Conservation (phyloP, 2,113 vertebrate species). For the Podilymbus podiceps region DNA sequence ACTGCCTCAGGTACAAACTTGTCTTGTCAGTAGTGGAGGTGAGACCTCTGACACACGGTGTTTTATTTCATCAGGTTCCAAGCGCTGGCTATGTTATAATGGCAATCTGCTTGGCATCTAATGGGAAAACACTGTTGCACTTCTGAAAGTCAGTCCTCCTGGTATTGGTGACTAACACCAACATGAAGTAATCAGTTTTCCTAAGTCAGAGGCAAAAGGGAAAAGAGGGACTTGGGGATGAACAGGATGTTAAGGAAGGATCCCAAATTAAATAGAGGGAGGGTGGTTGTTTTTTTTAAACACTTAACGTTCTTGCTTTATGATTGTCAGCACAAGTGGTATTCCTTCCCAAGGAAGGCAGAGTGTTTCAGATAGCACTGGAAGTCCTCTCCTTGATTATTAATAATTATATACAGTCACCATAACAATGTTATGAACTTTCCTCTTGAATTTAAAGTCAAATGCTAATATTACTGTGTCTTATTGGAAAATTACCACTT, state of each 20-base stretch:
- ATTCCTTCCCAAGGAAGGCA: slow-evolving; percentile 41
- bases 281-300: neutral
- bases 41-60: neutral
- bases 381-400: slow-evolving; percentile 32
- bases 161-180: neutral
- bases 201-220: neutral
- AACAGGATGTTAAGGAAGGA: neutral
- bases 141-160: neutral
- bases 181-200: neutral
- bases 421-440: neutral
- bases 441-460: neutral
- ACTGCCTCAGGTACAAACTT: neutral
- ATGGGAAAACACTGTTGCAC: neutral
- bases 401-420: neutral
- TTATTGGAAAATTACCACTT: neutral
- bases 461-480: neutral
- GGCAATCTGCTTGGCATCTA: neutral
- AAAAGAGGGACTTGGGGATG: neutral
- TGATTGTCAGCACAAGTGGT: neutral
- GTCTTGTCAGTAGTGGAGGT: neutral
- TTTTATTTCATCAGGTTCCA: neutral
- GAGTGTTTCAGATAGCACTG: neutral
- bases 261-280: neutral
- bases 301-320: neutral
- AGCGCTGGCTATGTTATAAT: neutral